Conservation (phyloP, 2,797 vertebrate genomes). For the Anniella stebbinsi region DNA sequence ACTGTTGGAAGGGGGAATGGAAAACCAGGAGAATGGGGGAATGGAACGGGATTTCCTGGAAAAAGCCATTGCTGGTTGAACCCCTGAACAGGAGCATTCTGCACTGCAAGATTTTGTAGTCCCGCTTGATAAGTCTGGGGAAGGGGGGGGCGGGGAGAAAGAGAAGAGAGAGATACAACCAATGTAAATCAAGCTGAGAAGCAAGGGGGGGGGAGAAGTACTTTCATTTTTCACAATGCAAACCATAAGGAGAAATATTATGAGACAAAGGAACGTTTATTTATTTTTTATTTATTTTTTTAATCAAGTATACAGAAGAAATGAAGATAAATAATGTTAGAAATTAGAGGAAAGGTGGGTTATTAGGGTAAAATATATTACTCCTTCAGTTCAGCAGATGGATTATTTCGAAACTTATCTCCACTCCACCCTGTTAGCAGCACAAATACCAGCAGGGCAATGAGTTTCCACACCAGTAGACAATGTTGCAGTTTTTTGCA, state of each 20-base stretch:
- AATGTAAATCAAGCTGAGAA: neutral
- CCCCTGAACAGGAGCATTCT: neutral
- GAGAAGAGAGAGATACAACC: too few species aligned
- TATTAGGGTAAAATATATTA: conserved; percentile 48
- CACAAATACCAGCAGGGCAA: conserved; percentile 68
- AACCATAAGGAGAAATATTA: neutral
- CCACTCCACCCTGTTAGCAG: conserved; percentile 57
- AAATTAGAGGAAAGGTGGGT: conserved; percentile 42
- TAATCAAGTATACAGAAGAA: conserved; percentile 29
- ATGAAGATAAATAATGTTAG: conserved; percentile 57
- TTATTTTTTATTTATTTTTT: too few species aligned
- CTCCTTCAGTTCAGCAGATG: conserved; percentile 39
- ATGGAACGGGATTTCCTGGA: neutral
- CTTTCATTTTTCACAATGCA: neutral
- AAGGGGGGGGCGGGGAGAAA: too few species aligned
- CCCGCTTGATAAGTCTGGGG: too few species aligned
- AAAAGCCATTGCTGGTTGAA: neutral
- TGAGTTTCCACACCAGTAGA: conserved; percentile 68
- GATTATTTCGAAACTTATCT: conserved; percentile 61
- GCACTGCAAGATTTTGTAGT: neutral
- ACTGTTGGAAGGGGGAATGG: neutral
- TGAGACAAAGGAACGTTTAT: conserved; percentile 34
- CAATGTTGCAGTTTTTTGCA: conserved; percentile 58
- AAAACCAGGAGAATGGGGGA: neutral
- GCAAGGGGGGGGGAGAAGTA: neutral